These are phyloP conservation scores for Drosophila cognata DNA, from an alignment of 2,888 invertebrate species.

Conservation along the genomic window DNA sequence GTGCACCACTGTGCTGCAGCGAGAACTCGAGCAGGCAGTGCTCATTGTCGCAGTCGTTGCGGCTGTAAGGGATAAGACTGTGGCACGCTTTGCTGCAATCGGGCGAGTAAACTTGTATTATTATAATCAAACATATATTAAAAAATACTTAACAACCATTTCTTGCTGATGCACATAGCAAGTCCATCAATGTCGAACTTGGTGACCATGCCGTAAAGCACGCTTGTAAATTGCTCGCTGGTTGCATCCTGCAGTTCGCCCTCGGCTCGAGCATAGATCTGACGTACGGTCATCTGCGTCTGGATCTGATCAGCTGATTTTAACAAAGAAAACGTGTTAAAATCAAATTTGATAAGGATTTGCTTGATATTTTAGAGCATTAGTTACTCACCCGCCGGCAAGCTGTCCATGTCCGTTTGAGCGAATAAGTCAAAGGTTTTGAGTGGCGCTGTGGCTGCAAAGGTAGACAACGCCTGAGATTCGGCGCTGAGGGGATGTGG, in stretches of 20 bases:
- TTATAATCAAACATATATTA: background rate
- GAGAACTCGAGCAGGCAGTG: slow-evolving; percentile 77
- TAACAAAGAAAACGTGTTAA: background rate
- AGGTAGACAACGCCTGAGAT: slow-evolving; percentile 85
- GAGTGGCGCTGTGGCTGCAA: slow-evolving; percentile 51
- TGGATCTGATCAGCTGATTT: slow-evolving; percentile 65
- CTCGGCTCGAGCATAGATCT: slow-evolving; percentile 86
- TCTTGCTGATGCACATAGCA: slow-evolving; percentile 80
- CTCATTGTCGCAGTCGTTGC: slow-evolving; percentile 72
- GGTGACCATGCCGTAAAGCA: slow-evolving; percentile 89
- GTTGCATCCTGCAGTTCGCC: slow-evolving; percentile 81
- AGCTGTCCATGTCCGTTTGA: slow-evolving; percentile 43
- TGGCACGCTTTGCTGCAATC: slow-evolving; percentile 72
- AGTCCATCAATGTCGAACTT: slow-evolving; percentile 90
- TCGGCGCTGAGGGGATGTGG: slow-evolving; percentile 87
- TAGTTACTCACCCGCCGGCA: slow-evolving; percentile 84
- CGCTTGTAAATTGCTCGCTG: slow-evolving; percentile 88
- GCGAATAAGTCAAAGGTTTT: slow-evolving; percentile 59
- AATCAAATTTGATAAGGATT: background rate
- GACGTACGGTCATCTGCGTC: slow-evolving; percentile 87
- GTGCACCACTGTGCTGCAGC: slow-evolving; percentile 60
- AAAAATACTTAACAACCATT: slow-evolving; percentile 83
- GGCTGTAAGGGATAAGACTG: slow-evolving; percentile 51
- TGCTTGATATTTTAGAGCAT: background rate
- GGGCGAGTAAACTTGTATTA: background rate